Percentiles rank a stretch among this genome's conserved stretches.
Conservation (phyloP, 2,888 invertebrate species). For the Trachelus stipa region DNA sequence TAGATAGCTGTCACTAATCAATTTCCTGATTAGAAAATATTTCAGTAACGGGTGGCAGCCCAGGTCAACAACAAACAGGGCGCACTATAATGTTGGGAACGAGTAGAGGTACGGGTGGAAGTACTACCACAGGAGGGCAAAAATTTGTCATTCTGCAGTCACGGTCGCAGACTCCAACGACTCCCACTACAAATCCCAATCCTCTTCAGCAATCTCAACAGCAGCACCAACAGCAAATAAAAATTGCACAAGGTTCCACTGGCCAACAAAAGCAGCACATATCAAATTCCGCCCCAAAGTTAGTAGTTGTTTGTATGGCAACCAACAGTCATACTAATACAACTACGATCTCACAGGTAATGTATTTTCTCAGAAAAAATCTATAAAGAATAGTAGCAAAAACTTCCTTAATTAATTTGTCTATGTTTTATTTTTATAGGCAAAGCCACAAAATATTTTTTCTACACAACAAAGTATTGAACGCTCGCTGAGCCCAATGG, state of each 20-base stretch:
- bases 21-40: conserved; percentile 39
- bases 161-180: conserved; percentile 59
- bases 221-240: conserved; percentile 37
- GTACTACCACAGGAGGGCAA: conserved; percentile 48
- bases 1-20: no score
- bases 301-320: conserved; percentile 69
- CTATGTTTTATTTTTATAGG: conserved; percentile 23
- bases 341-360: conserved; percentile 56
- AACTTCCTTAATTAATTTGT: no score
- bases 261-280: conserved; percentile 53
- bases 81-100: conserved; percentile 70
- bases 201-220: conserved; percentile 32
- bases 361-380: neutral
- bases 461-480: conserved; percentile 54
- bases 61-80: conserved; percentile 51
- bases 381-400: neutral
- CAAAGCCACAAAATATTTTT: conserved; percentile 55
- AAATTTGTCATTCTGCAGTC: conserved; percentile 61
- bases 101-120: conserved; percentile 55
- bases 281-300: conserved; percentile 65
- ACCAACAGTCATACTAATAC: conserved; percentile 57
- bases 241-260: conserved; percentile 47
- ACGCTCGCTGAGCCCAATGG: conserved; percentile 53
- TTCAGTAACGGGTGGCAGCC: conserved; percentile 50
- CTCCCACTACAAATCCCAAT: conserved; percentile 37